These are phyloP conservation scores for Drosophila monieri DNA, from an alignment of 2,888 invertebrate species.

Conservation along the genomic window DNA sequence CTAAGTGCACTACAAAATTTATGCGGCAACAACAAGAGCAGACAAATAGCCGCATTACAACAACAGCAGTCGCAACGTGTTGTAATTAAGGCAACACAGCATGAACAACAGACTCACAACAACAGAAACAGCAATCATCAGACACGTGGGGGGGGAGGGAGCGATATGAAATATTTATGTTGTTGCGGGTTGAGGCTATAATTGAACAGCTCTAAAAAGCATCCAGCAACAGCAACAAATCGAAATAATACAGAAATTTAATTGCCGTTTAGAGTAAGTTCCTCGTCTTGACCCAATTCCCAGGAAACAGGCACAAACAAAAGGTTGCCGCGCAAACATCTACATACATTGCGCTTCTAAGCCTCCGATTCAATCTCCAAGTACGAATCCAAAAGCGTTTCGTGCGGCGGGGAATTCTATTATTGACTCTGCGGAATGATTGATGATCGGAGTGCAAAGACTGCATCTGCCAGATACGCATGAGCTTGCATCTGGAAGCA, in stretches of 20 bases:
- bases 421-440: constrained; percentile 20
- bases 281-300: constrained; percentile 76
- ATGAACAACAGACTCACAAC: constrained; percentile 34
- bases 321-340: constrained; percentile 17
- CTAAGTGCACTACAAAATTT: constrained; percentile 45
- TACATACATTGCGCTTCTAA: background rate
- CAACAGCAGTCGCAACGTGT: constrained; percentile 42
- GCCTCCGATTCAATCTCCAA: constrained; percentile 11
- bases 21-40: constrained; percentile 45
- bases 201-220: constrained; percentile 40
- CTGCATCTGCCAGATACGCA: constrained; percentile 13
- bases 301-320: constrained; percentile 48
- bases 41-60: constrained; percentile 25
- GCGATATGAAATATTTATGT: constrained; percentile 53
- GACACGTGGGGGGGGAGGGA: background rate
- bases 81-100: constrained; percentile 68
- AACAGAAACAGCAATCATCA: constrained; percentile 9
- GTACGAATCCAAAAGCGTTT: constrained; percentile 1
- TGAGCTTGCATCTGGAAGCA: constrained; percentile 15
- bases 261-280: constrained; percentile 71
- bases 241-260: constrained; percentile 61
- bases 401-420: background rate
- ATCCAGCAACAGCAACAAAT: constrained; percentile 9
- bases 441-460: constrained; percentile 36
- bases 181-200: constrained; percentile 46